phyloP scores from a whole-genome alignment of 2,113 vertebrate genomes.

The Brachyistius frenatus region DNA sequence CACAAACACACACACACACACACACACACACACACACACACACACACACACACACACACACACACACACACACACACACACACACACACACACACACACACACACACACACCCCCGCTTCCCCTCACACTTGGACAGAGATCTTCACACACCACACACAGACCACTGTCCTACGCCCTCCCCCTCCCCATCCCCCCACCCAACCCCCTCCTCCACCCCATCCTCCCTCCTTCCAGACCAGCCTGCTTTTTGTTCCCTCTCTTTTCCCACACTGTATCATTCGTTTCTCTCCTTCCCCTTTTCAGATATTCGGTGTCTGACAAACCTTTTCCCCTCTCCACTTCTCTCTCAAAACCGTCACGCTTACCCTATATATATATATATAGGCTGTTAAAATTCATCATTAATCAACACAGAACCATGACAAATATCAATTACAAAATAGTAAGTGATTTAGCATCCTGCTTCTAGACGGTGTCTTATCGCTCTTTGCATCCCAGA shows the following conservation, averaged over 20 bases:
- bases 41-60: background rate
- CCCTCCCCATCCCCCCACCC: constrained; percentile 40
- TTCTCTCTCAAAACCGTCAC: no score
- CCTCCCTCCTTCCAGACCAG: background rate
- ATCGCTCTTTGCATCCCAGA: no score
- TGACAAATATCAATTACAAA: no score
- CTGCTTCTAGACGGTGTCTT: no score
- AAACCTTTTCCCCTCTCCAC: no score
- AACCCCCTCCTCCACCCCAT: background rate
- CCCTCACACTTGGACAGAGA: constrained; percentile 70
- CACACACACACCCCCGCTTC: constrained; percentile 58
- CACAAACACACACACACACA: background rate
- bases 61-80: background rate
- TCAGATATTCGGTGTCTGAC: background rate
- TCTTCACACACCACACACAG: constrained; percentile 63
- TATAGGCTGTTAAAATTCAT: no score
- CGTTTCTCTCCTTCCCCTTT: constrained; percentile 4
- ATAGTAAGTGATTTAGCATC: no score
- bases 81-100: no score
- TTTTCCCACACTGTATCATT: constrained; percentile 36
- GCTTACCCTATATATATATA: no score
- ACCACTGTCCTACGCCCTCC: constrained; percentile 36
- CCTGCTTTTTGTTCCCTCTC: background rate
- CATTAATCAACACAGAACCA: no score
- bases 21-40: no score